phyloP scores from a whole-genome alignment of 2,888 invertebrate species.

The Coelinius sp. region DNA sequence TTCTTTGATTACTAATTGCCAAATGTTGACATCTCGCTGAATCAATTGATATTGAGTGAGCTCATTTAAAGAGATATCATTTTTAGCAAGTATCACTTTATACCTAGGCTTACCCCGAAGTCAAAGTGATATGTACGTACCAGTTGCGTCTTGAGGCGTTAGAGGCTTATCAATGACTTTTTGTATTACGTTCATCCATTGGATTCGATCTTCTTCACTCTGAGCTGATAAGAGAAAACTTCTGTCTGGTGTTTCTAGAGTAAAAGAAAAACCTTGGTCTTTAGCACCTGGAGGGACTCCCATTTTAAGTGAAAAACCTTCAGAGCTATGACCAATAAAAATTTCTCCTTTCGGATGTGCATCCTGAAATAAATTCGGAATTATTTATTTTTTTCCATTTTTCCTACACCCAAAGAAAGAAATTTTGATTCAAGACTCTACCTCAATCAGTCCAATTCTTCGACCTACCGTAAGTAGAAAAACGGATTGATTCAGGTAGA shows the following conservation, averaged over 20 bases:
- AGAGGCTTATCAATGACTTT: conserved; percentile 82
- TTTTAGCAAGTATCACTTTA: too few species aligned
- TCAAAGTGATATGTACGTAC: conserved; percentile 69
- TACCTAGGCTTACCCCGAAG: too few species aligned
- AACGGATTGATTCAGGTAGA: too few species aligned
- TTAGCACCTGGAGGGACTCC: conserved; percentile 80
- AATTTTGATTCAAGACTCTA: too few species aligned
- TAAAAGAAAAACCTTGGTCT: conserved; percentile 86
- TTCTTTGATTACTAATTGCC: conserved; percentile 11
- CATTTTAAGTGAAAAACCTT: conserved; percentile 82
- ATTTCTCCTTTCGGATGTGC: conserved; percentile 93
- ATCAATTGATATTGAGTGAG: too few species aligned
- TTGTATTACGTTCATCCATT: conserved; percentile 85
- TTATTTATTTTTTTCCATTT: too few species aligned
- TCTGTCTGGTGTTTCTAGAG: conserved; percentile 85
- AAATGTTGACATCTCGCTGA: conserved; percentile 17
- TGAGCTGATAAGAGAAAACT: conserved; percentile 84
- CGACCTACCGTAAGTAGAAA: too few species aligned
- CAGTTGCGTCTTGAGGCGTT: conserved; percentile 83
- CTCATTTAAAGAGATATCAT: too few species aligned
- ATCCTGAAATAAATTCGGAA: conserved; percentile 72
- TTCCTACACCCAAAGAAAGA: too few species aligned
- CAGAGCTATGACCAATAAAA: conserved; percentile 84
- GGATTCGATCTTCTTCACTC: conserved; percentile 82
- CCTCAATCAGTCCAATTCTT: too few species aligned